A percentile compares a stretch with the other conserved stretches of the same genome.
phyloP scores from a whole-genome alignment of 2,113 vertebrate genomes.

The Hypocryptadius cinnamomeus region DNA sequence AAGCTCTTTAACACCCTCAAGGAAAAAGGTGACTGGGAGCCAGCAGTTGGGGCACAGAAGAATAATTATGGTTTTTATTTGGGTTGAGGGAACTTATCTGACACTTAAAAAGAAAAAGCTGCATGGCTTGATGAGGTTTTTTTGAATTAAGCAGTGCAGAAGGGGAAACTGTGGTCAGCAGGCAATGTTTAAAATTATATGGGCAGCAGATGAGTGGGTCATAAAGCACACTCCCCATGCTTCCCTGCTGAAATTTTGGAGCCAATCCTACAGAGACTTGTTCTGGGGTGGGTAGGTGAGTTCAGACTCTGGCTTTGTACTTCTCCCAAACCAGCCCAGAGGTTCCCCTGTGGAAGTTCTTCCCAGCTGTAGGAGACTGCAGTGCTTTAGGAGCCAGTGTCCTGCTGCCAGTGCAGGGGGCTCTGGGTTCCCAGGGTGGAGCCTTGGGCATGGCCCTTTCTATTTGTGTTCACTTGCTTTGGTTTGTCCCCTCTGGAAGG shows the following conservation, averaged over 20 bases:
- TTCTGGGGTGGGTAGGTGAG: neutral
- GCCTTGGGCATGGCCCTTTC: neutral
- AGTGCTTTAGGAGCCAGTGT: neutral
- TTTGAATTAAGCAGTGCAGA: neutral
- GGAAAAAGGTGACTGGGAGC: neutral
- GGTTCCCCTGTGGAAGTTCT: neutral
- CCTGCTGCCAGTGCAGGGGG: neutral
- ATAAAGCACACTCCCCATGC: neutral
- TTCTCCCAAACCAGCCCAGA: neutral
- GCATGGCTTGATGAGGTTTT: neutral
- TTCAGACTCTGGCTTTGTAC: neutral
- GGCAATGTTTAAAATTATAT: neutral
- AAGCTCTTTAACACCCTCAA: neutral
- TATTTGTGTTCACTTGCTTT: neutral
- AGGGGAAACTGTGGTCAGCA: neutral
- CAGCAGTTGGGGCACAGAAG: neutral
- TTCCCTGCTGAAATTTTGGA: neutral
- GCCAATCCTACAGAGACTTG: rapidly evolving
- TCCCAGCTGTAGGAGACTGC: neutral
- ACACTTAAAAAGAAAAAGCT: neutral
- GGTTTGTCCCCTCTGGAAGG: neutral
- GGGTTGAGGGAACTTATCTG: neutral
- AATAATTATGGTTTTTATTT: neutral
- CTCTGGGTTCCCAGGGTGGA: neutral
- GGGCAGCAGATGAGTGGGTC: neutral